Conservation (phyloP, 2,888 invertebrate species). For the Coelogynopora nodosa region DNA sequence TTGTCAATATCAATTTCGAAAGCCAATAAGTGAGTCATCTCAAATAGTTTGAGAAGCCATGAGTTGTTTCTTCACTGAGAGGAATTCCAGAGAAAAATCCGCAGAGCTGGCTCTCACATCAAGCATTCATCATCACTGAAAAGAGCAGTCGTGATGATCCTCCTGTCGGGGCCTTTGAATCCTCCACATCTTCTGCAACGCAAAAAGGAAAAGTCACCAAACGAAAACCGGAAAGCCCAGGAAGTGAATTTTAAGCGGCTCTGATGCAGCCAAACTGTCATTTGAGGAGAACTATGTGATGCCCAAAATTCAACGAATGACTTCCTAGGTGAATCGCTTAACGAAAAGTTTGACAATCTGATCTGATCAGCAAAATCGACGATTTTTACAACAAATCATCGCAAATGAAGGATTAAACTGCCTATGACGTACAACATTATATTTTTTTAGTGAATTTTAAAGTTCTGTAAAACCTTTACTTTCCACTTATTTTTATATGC, state of each 20-base stretch:
- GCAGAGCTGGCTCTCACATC: not conserved
- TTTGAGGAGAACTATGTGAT: not conserved
- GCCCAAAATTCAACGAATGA: not conserved
- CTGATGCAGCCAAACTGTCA: not conserved
- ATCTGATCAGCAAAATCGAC: not conserved
- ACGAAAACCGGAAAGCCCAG: not conserved
- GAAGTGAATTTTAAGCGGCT: not conserved
- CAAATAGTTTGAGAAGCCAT: no score
- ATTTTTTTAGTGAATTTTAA: no score
- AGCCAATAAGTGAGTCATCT: no score
- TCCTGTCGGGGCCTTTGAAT: not conserved
- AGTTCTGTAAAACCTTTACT: no score
- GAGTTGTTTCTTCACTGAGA: not conserved
- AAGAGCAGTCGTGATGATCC: not conserved
- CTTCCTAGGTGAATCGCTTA: not conserved
- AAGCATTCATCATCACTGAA: not conserved
- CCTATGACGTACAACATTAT: no score
- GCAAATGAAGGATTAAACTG: no score
- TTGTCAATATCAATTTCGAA: no score
- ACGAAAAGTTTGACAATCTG: not conserved
- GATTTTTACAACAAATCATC: not conserved
- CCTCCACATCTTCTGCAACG: not conserved
- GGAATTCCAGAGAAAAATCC: not conserved
- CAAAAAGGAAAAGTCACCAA: not conserved
- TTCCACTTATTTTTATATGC: no score